Evolutionary conservation across 2,888 invertebrate genomes (phyloP).

Genomic region (Lasioglossum marginatum): DNA sequence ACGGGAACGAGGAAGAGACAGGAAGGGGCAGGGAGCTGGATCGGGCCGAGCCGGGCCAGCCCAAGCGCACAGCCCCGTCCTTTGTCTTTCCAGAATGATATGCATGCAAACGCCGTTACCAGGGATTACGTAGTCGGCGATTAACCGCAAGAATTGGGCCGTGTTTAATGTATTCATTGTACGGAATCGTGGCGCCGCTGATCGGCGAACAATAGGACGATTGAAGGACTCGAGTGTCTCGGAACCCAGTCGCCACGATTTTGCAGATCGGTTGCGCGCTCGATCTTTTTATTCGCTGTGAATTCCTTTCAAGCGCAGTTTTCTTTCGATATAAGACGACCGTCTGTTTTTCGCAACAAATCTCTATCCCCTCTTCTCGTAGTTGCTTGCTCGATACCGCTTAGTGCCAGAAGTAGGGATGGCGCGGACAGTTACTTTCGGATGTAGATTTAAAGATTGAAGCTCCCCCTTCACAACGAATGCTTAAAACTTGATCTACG

Average conservation of each 20-base stretch:
- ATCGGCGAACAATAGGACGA: slow-evolving; percentile 35
- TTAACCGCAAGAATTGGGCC: slow-evolving; percentile 40
- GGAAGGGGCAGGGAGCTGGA: neutral
- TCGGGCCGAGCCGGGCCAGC: neutral
- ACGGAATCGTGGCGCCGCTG: slow-evolving; percentile 2
- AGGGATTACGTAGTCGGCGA: slow-evolving; percentile 32
- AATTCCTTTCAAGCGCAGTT: neutral
- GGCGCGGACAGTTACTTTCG: too few species aligned
- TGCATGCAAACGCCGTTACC: slow-evolving; percentile 36
- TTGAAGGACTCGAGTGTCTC: slow-evolving; percentile 28
- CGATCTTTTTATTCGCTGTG: neutral
- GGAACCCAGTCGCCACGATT: neutral
- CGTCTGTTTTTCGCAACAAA: too few species aligned
- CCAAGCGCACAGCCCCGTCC: slow-evolving; percentile 45
- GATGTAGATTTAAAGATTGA: too few species aligned
- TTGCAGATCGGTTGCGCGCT: neutral
- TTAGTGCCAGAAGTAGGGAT: too few species aligned
- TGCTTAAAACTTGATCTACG: too few species aligned
- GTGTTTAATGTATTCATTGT: slow-evolving; percentile 50
- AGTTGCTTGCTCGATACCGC: too few species aligned
- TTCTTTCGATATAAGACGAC: too few species aligned
- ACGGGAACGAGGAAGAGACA: neutral
- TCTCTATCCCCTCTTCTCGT: too few species aligned
- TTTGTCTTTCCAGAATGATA: slow-evolving; percentile 61
- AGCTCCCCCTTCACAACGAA: too few species aligned